Base-by-base conservation (phyloP, 2,113 vertebrate species). In the Xenopus laevis region DNA sequence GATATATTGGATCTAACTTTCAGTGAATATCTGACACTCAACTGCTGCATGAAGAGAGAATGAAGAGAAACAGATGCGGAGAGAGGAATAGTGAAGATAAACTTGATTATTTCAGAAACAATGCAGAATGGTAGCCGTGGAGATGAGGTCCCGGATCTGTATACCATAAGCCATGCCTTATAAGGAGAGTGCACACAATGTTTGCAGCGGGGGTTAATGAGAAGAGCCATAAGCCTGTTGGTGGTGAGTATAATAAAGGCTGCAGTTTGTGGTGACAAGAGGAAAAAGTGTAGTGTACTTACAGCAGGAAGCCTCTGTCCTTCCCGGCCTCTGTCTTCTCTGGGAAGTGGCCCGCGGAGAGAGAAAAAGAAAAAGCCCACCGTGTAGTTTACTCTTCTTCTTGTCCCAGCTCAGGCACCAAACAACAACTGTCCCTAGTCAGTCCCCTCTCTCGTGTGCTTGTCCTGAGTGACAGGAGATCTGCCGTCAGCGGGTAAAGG, bases 221-320 rank as follows among this genome's bases (percentile, higher is more conserved):
- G 47, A 45, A 70, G 59, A 73, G 61, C 71, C 50, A 55, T 72
- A 45, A 59, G 71, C 63, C 21, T 33, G 45, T 50, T 63, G 61
- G 33, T 40, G 33, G 33, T 40, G 55, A 5, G 20, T 60, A 23
- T 12, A 27, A 13, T 21, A 5, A 20, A 18, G n/a, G 18, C 58
- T 27, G 58, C 18, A 50, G 55, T 58, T 17, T 50, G 47, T 15
- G 47, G 47, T 15, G 47, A 50, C 11, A 4, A 50, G 5, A 50
- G 47, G 47, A 44, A 21, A 27, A 65, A 55, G 79, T 81, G 80
- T 81, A 81, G 77, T 69, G 82, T 72, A 77, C 86, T 81, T 62
- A 78, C 80, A 71, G 84, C 79, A 81, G 81, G 30, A 74, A 46
- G 81, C 71, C 61, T 53, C 79, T 73, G 81, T 79, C 78, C 71